A percentile compares a stretch with the other conserved stretches of the same genome.
These are phyloP conservation scores for Rhagologus leucostigma DNA, from an alignment of 2,113 vertebrate genomes.

Conservation along the genomic window DNA sequence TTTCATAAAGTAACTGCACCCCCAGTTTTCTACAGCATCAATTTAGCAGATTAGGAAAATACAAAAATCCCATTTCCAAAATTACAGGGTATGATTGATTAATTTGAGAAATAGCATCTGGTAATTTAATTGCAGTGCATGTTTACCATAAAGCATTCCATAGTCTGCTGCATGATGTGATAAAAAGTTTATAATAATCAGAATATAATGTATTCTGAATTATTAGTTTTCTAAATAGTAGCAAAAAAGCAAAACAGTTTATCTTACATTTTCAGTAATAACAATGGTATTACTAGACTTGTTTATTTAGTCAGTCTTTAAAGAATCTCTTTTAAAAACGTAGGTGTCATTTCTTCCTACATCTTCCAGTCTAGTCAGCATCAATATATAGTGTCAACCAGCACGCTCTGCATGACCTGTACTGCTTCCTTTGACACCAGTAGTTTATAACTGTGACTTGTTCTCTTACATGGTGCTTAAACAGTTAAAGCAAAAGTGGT, in stretches of 20 bases:
- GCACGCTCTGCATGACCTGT: not conserved
- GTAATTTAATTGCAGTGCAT: not conserved
- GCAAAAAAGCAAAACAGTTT: not conserved
- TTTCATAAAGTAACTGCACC: not conserved
- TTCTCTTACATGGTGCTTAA: not conserved
- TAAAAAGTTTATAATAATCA: not conserved
- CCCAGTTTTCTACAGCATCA: not conserved
- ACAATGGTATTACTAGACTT: not conserved
- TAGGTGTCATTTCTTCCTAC: not conserved
- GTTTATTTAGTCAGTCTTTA: not conserved
- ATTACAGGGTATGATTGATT: not conserved
- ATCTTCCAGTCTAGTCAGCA: not conserved
- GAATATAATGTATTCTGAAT: not conserved
- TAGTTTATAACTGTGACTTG: not conserved
- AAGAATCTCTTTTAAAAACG: not conserved
- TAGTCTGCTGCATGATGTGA: not conserved
- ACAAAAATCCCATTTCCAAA: not conserved
- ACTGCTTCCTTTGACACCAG: not conserved
- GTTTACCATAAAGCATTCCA: not conserved
- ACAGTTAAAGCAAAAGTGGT: not conserved
- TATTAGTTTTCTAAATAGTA: not conserved
- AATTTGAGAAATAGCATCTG: not conserved
- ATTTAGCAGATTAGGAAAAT: not conserved
- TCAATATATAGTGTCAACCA: not conserved
- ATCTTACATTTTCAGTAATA: not conserved